Evolutionary conservation across 2,113 vertebrate genomes (phyloP).

Genomic region (Lophochroa leadbeateri): DNA sequence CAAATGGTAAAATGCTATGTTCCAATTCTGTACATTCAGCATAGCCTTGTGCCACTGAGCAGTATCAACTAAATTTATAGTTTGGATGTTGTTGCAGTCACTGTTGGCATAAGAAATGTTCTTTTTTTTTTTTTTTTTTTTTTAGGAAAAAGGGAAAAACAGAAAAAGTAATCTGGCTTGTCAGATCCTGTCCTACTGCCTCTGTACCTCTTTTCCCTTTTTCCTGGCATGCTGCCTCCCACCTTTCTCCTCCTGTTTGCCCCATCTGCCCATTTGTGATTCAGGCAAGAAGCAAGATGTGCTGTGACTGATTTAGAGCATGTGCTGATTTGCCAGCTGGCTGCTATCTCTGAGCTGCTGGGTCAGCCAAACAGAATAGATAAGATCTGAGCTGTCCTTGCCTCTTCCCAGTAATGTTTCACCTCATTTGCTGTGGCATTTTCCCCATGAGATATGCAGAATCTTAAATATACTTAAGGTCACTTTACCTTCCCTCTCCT

Average conservation of each 20-base stretch:
- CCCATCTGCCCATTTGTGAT: not conserved
- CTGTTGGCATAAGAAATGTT: not conserved
- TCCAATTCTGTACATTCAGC: not conserved
- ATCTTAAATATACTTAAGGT: not conserved
- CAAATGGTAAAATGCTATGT: not conserved
- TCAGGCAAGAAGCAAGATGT: not conserved
- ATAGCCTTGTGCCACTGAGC: not conserved
- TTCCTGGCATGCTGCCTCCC: not conserved
- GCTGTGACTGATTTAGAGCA: conserved; percentile 21
- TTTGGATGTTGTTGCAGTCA: not conserved
- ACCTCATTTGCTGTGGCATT: not conserved
- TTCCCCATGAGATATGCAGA: not conserved
- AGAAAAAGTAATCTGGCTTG: accelerated
- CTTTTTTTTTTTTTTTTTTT: not conserved
- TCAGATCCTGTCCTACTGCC: not conserved
- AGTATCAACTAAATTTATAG: not conserved
- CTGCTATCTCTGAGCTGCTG: not conserved
- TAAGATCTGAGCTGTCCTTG: not conserved
- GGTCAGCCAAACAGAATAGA: not conserved
- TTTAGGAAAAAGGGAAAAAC: too few species aligned
- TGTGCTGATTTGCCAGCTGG: conserved; percentile 36
- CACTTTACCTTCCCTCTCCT: not conserved
- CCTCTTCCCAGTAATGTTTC: not conserved
- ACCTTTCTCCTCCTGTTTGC: not conserved
- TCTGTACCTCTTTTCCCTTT: not conserved